phyloP scores from a whole-genome alignment of 2,113 vertebrate species.

The Phrynocephalus versicolor region DNA sequence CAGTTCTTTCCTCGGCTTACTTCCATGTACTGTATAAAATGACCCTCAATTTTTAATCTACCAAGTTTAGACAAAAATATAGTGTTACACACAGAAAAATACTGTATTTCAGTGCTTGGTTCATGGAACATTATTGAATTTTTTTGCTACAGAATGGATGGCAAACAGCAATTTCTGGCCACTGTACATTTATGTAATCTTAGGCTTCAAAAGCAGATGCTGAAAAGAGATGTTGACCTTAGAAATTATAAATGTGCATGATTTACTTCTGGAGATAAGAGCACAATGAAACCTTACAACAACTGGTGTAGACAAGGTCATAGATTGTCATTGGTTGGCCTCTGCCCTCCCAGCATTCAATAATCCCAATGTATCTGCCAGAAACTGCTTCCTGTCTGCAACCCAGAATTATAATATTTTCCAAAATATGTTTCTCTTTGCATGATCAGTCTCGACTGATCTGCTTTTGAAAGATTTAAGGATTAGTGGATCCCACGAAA shows the following conservation, averaged over 20 bases:
- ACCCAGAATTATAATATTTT: conserved; percentile 63
- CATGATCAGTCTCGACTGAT: conserved; percentile 61
- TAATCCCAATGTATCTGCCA: not conserved
- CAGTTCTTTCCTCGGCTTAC: too few species aligned
- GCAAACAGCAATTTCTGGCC: not conserved
- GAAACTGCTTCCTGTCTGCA: conserved; percentile 37
- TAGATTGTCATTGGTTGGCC: not conserved
- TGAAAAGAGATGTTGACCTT: conserved; percentile 14
- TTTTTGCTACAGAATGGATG: not conserved
- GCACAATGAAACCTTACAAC: not conserved
- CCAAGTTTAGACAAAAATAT: too few species aligned
- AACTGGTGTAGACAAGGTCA: not conserved
- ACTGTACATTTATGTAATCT: not conserved
- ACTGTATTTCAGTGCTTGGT: too few species aligned
- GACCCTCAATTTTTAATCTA: too few species aligned
- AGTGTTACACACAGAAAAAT: too few species aligned
- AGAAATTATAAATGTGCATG: not conserved
- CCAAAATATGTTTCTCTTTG: conserved; percentile 47
- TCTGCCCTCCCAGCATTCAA: not conserved
- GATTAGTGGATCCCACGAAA: conserved; percentile 56
- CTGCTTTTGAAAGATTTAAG: conserved; percentile 63
- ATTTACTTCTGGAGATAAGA: not conserved
- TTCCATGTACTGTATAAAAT: too few species aligned
- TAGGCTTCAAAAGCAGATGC: not conserved
- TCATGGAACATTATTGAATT: not conserved